Percentiles rank a stretch among this genome's conserved stretches.
phyloP scores from a whole-genome alignment of 2,797 vertebrate genomes.

The Meda fulgida region DNA sequence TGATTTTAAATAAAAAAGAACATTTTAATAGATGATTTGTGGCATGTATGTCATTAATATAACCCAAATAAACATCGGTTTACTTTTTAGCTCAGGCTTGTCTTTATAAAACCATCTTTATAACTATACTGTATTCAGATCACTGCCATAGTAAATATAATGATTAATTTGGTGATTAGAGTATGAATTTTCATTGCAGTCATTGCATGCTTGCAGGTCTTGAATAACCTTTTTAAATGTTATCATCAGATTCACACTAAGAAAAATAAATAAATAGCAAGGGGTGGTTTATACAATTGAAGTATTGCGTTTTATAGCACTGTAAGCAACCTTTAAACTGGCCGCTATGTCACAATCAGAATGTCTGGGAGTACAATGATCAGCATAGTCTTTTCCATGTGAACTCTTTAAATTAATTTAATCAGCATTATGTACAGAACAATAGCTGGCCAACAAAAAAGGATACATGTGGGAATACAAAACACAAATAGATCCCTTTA shows the following conservation, averaged over 20 bases:
- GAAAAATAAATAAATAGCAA: not conserved
- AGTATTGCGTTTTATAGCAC: not conserved
- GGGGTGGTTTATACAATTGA: not conserved
- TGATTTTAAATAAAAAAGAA: not conserved
- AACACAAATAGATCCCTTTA: constrained; percentile 56
- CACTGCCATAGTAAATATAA: not conserved
- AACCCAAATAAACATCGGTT: not conserved
- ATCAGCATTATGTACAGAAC: constrained; percentile 84
- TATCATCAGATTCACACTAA: not conserved
- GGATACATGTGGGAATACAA: constrained; percentile 61
- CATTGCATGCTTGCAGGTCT: not conserved
- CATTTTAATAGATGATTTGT: not conserved
- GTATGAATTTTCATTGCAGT: not conserved
- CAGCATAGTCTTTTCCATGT: constrained; percentile 43
- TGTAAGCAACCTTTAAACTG: not conserved
- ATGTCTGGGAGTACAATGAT: not conserved
- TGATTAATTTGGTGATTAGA: not conserved
- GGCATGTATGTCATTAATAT: not conserved
- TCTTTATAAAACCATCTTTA: not conserved
- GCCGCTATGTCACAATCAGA: not conserved
- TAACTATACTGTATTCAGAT: not conserved
- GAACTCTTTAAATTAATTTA: constrained; percentile 85
- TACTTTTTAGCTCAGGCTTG: not conserved
- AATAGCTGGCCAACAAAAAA: constrained; percentile 72
- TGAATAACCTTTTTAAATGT: not conserved